Evolutionary conservation across 2,888 invertebrate genomes (phyloP), one percentile per base, ranked within the genome.

Genomic region (Acleris holmiana): DNA sequence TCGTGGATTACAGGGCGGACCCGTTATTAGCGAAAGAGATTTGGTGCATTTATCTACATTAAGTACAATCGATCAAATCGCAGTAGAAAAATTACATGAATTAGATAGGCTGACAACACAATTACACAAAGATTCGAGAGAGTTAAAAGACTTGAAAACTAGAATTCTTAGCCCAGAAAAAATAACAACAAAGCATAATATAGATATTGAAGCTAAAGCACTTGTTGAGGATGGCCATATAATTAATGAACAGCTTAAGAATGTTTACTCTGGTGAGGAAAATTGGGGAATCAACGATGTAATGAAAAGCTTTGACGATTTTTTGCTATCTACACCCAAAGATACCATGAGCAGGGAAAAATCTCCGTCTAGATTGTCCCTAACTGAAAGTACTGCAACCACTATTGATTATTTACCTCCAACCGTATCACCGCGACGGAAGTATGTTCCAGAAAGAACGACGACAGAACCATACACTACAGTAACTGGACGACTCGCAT

Each of bases 61-160:
- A 83, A 96, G 95, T 87, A 94, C 95, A 69, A 94, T 96, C 82
- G 96, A 96, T 88, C 95, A 96, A 86, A 95, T 95, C 69, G 95
- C 96, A 63, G 94, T 96, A 82, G 96, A 96, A 85, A 96, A 96
- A 90, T 93, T 96, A 81, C 95, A 96, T 78, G 96, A 96, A 90
- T 93, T 96, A 85, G 96, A 96, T 93, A 94, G 95, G 83, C 84
- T 96, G 77, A 96, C 96, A 82, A 94, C 93, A 71, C 96, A 96
- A 88, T 93, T 96, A 79, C 95, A 96, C 76, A 95, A 96, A 88
- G 96, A 96, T 89, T 96, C 96, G 66, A 94, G 95, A 84, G 96
- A 96, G 85, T 93, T 96, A 75, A 95, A 95, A 88, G 95, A 96
- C 83, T 91, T 96, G 71, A 95, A 96, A 86, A 94, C 94, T 75